A percentile compares a stretch with the other conserved stretches of the same genome.
Evolutionary conservation across 2,888 invertebrate species (phyloP).

Genomic region (Drosophila lutescens): DNA sequence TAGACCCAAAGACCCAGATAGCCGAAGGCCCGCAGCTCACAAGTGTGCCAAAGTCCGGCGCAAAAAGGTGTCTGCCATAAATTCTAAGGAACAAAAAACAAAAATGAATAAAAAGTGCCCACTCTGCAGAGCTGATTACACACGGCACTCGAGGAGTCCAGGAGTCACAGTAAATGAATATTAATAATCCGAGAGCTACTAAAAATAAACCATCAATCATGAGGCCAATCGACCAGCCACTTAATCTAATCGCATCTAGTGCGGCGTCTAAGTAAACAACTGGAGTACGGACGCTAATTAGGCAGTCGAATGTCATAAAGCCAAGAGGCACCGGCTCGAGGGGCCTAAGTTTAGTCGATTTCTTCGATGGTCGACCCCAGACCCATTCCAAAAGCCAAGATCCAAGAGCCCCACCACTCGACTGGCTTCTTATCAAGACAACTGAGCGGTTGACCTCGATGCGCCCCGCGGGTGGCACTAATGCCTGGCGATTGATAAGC

Average conservation of each 20-base stretch:
- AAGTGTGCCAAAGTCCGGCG: constrained; percentile 61
- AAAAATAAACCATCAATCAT: constrained; percentile 75
- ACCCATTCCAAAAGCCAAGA: constrained; percentile 7
- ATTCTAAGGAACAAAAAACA: constrained; percentile 25
- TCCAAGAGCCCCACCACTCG: constrained; percentile 16
- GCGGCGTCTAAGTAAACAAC: constrained; percentile 77
- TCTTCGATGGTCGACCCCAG: constrained; percentile 9
- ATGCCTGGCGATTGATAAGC: constrained; percentile 48
- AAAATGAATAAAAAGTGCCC: background rate
- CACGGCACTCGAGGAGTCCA: constrained; percentile 38
- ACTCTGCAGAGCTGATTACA: constrained; percentile 54
- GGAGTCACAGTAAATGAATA: constrained; percentile 51
- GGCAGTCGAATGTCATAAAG: constrained; percentile 31
- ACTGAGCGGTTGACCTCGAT: constrained; percentile 69
- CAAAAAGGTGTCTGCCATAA: constrained; percentile 38
- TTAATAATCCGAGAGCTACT: constrained; percentile 69
- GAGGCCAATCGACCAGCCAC: constrained; percentile 47
- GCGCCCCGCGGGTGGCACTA: constrained; percentile 32
- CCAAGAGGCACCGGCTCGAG: constrained; percentile 15
- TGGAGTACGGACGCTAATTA: constrained; percentile 45
- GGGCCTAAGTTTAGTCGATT: constrained; percentile 2
- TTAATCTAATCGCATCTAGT: constrained; percentile 69
- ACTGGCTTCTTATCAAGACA: constrained; percentile 39
- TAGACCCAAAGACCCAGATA: constrained; percentile 14
- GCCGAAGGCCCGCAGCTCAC: constrained; percentile 19